Percentiles rank a stretch among this genome's conserved stretches.
Evolutionary conservation across 2,113 vertebrate species (phyloP).

Genomic region (Plecturocebus donacophilus): DNA sequence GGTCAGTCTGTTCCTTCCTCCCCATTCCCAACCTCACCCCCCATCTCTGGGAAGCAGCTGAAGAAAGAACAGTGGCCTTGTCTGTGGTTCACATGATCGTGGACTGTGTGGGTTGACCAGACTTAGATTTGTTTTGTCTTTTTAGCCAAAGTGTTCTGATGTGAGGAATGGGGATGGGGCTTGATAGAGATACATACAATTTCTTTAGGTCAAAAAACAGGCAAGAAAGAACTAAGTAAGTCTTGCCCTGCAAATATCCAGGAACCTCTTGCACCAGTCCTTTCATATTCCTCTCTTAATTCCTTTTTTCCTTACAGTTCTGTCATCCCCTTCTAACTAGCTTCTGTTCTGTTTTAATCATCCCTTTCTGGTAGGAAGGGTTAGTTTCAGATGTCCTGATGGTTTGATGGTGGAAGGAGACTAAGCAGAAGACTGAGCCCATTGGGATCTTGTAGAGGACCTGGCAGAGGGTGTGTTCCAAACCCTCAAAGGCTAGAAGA

Average conservation of each 20-base stretch:
- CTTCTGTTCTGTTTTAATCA: constrained; percentile 1
- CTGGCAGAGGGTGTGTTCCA: background rate
- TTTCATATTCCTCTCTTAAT: background rate
- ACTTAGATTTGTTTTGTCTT: background rate
- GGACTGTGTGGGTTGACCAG: background rate
- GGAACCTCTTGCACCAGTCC: background rate
- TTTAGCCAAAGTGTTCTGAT: background rate
- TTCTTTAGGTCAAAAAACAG: background rate
- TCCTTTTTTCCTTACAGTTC: constrained; percentile 51
- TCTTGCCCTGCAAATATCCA: background rate
- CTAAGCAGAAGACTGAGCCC: background rate
- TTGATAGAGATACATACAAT: background rate
- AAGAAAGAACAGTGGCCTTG: background rate
- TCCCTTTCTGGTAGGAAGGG: constrained; percentile 20
- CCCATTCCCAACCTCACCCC: background rate
- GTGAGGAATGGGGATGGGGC: background rate
- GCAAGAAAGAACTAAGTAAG: background rate
- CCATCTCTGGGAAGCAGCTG: rapidly evolving
- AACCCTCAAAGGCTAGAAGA: background rate
- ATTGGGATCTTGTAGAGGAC: rapidly evolving
- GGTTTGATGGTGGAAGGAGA: background rate
- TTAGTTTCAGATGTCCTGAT: background rate
- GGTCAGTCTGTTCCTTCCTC: background rate
- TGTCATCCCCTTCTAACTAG: constrained; percentile 2
- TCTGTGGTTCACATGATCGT: background rate